These are phyloP conservation scores for Rallus limicola DNA, from an alignment of 2,113 vertebrate species.

Conservation along the genomic window DNA sequence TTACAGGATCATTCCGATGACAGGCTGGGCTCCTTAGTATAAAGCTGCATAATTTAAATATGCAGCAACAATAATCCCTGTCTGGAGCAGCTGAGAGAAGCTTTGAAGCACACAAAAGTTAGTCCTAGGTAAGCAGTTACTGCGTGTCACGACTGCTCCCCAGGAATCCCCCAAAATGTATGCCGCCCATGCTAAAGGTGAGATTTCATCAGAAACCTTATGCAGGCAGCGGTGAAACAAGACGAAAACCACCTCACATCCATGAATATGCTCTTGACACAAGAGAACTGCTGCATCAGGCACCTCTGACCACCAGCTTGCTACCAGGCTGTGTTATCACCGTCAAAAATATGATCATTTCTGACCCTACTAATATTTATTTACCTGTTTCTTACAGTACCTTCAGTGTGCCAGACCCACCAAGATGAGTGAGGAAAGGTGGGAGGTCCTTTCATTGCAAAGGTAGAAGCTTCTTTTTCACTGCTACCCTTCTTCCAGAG, in stretches of 20 bases:
- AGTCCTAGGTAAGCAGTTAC: neutral
- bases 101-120: neutral
- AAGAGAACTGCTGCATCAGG: neutral
- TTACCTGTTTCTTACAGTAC: neutral
- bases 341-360: neutral
- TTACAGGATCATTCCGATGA: neutral
- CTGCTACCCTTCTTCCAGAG: neutral
- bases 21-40: neutral
- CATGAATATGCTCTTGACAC: neutral
- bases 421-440: neutral
- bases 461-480: neutral
- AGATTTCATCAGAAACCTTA: neutral
- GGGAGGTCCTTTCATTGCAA: neutral
- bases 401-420: neutral
- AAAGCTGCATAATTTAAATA: neutral
- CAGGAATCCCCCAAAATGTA: neutral
- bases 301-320: neutral
- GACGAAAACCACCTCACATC: neutral
- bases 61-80: neutral
- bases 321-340: neutral
- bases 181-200: neutral
- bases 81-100: neutral
- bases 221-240: neutral
- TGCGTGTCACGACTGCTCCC: neutral
- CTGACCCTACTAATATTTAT: neutral